Percentiles rank a stretch among this genome's conserved stretches.
phyloP scores from a whole-genome alignment of 2,888 invertebrate species.

The Crematogaster levior region DNA sequence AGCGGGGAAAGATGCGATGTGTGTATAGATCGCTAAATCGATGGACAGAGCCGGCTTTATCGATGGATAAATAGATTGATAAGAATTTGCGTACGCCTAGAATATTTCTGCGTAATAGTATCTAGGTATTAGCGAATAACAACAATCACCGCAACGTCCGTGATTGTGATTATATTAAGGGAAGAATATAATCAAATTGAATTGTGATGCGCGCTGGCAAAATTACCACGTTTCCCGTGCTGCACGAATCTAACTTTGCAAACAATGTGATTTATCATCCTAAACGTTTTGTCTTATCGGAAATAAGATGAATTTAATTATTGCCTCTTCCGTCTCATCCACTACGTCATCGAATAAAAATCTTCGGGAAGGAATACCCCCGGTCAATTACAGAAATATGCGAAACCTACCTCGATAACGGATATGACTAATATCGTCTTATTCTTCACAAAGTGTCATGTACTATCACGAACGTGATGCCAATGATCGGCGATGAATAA shows the following conservation, averaged over 20 bases:
- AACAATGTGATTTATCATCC: slow-evolving; percentile 8
- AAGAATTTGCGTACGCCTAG: slow-evolving; percentile 35
- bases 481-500: slow-evolving; percentile 82
- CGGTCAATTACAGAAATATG: slow-evolving; percentile 56
- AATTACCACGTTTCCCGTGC: slow-evolving; percentile 14
- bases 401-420: slow-evolving; percentile 57
- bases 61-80: slow-evolving; percentile 50
- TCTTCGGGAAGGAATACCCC: not conserved
- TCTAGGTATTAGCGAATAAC: slow-evolving; percentile 42
- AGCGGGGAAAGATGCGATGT: slow-evolving; percentile 7
- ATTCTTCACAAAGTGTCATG: slow-evolving; percentile 43
- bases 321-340: not conserved
- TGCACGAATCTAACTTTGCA: slow-evolving; percentile 11
- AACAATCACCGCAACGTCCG: slow-evolving; percentile 32
- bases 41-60: slow-evolving; percentile 13
- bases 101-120: slow-evolving; percentile 51
- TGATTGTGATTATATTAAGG: slow-evolving; percentile 49
- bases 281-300: not conserved
- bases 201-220: slow-evolving; percentile 6
- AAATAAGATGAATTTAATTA: not conserved
- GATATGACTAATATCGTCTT: slow-evolving; percentile 61
- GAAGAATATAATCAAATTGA: slow-evolving; percentile 37
- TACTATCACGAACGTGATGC: slow-evolving; percentile 65
- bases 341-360: too few relatives aligned
- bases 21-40: slow-evolving; percentile 41